phyloP scores from a whole-genome alignment of 53 echinoderm and acorn worm genomes.

The Mesocentrotus franciscanus region DNA sequence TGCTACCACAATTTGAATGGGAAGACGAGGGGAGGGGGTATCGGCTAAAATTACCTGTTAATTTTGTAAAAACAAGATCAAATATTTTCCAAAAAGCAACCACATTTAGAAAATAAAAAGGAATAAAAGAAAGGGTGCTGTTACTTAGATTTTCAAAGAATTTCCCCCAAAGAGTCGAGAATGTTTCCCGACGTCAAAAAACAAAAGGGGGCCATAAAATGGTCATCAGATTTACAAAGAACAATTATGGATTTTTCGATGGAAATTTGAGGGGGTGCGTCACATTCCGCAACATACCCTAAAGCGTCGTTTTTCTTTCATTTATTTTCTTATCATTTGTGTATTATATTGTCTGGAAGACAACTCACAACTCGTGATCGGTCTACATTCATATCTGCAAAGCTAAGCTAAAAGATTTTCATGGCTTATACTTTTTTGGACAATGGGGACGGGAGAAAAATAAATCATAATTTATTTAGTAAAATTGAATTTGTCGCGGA shows the following conservation, averaged over 20 bases:
- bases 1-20: too few species aligned
- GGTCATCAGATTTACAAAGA: background rate
- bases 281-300: background rate
- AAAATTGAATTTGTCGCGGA: conserved; percentile 15
- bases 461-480: background rate
- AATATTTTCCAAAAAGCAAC: too few species aligned
- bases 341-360: background rate
- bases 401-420: conserved; percentile 8
- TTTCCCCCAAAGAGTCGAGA: too few species aligned
- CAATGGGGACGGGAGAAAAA: background rate
- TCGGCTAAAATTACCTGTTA: too few species aligned
- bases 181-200: too few species aligned
- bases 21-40: too few species aligned
- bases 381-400: background rate
- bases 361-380: background rate
- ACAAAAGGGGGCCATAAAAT: too few species aligned
- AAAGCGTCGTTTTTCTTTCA: background rate
- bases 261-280: background rate
- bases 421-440: background rate
- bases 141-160: too few species aligned
- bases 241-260: background rate
- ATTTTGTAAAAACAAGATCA: too few species aligned
- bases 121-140: too few species aligned
- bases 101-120: too few species aligned
- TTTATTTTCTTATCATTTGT: background rate